These are phyloP conservation scores for Tipula helvola DNA, from an alignment of 2,888 invertebrate genomes.

Conservation along the genomic window DNA sequence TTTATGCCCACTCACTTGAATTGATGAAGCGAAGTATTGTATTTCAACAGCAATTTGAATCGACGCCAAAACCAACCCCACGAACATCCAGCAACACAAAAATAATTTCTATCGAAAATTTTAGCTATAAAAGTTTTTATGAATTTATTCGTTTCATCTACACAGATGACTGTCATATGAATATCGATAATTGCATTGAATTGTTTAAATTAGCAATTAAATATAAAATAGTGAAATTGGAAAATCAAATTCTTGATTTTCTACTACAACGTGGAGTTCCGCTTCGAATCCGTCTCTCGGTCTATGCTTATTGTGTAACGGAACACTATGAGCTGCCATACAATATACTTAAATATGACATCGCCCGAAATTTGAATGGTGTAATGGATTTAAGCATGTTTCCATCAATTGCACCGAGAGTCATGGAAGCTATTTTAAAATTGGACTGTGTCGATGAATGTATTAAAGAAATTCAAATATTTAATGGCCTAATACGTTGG, in stretches of 20 bases:
- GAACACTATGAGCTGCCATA: neutral
- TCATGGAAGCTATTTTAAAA: neutral
- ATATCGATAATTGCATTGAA: neutral
- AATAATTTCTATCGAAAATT: neutral
- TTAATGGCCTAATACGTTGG: neutral
- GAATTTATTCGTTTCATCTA: conserved; percentile 5
- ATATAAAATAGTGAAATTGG: neutral
- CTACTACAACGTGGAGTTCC: neutral
- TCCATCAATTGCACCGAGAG: neutral
- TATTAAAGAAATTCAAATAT: neutral
- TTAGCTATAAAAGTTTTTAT: neutral
- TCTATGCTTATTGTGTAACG: neutral
- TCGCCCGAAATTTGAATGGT: neutral
- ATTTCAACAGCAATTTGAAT: neutral
- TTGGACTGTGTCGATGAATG: neutral
- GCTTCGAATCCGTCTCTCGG: neutral
- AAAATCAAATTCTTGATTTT: neutral
- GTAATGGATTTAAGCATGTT: neutral
- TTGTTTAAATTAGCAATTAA: neutral
- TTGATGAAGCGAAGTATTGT: neutral
- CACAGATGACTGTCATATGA: neutral
- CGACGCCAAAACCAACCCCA: too few relatives aligned
- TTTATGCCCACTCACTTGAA: neutral
- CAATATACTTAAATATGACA: neutral
- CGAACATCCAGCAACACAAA: neutral